A percentile compares a stretch with the other conserved stretches of the same genome.
phyloP scores from a whole-genome alignment of 2,797 vertebrate species.

The Epinephelus malabaricus region DNA sequence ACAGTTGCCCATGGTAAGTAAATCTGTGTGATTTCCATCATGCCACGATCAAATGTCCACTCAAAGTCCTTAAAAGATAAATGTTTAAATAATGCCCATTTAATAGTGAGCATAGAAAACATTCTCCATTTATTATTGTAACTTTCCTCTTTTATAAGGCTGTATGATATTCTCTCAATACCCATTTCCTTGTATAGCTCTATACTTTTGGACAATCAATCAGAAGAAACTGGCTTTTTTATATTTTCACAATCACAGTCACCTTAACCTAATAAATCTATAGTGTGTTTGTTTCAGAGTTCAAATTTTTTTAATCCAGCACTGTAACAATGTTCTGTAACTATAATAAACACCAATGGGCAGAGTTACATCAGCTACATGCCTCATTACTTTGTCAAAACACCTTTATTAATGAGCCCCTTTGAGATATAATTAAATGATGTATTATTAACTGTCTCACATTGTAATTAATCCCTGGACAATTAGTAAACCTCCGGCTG shows the following conservation, averaged over 20 bases:
- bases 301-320: neutral
- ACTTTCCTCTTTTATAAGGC: too few species aligned
- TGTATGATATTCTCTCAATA: too few species aligned
- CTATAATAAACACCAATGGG: slow-evolving; percentile 8
- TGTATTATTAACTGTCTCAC: slow-evolving; percentile 77
- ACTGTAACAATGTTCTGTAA: slow-evolving; percentile 3
- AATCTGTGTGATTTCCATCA: too few species aligned
- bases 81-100: too few species aligned
- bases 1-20: too few species aligned
- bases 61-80: too few species aligned
- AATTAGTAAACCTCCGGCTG: slow-evolving; percentile 37
- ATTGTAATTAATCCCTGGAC: slow-evolving; percentile 78
- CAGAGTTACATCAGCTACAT: slow-evolving; percentile 61
- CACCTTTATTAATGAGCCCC: slow-evolving; percentile 78
- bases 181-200: too few species aligned
- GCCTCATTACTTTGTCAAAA: slow-evolving; percentile 59
- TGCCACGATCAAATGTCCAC: too few species aligned
- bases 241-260: neutral
- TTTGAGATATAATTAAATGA: slow-evolving; percentile 62
- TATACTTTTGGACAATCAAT: too few species aligned
- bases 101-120: too few species aligned
- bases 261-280: neutral
- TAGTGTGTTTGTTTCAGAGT: neutral
- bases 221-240: neutral
- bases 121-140: too few species aligned